Percentiles rank a stretch among this genome's conserved stretches.
phyloP scores from a whole-genome alignment of 2,888 invertebrate genomes.

The Drosophila maculinotata region DNA sequence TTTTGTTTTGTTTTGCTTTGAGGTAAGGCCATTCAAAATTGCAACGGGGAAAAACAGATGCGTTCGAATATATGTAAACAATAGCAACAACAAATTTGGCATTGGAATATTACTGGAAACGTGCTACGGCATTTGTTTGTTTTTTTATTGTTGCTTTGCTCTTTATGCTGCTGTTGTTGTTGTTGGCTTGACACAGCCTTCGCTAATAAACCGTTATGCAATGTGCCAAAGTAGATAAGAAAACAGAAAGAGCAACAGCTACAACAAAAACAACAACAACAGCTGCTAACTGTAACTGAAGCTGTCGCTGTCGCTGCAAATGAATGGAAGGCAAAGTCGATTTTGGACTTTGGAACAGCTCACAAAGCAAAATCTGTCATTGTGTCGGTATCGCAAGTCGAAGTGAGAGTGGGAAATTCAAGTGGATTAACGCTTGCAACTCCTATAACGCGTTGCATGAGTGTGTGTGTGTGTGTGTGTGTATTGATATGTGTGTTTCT shows the following conservation, averaged over 20 bases:
- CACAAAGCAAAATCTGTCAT: slow-evolving; percentile 35
- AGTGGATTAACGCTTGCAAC: slow-evolving; percentile 22
- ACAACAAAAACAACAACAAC: slow-evolving; percentile 32
- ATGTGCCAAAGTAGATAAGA: slow-evolving; percentile 66
- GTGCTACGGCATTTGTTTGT: slow-evolving; percentile 53
- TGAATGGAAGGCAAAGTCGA: slow-evolving; percentile 41
- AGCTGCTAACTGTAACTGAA: slow-evolving; percentile 48
- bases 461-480: not conserved
- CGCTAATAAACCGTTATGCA: slow-evolving; percentile 78
- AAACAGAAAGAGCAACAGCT: slow-evolving; percentile 32
- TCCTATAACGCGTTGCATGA: not conserved
- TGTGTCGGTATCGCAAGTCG: not conserved
- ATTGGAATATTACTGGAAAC: slow-evolving; percentile 58
- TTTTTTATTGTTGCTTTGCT: slow-evolving; percentile 31
- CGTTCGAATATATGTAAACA: slow-evolving; percentile 24
- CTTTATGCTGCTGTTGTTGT: slow-evolving; percentile 24
- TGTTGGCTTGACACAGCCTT: slow-evolving; percentile 66
- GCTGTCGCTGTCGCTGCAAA: slow-evolving; percentile 34
- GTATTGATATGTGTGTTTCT: not conserved
- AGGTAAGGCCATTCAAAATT: slow-evolving; percentile 29
- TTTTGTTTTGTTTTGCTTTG: not conserved
- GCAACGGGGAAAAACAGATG: slow-evolving; percentile 44
- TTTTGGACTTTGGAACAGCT: slow-evolving; percentile 55
- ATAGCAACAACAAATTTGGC: slow-evolving; percentile 39
- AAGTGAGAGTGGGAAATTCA: slow-evolving; percentile 9